A percentile compares a stretch with the other conserved stretches of the same genome.
Conservation (phyloP, 2,888 invertebrate species). For the Cheilosia pagana region DNA sequence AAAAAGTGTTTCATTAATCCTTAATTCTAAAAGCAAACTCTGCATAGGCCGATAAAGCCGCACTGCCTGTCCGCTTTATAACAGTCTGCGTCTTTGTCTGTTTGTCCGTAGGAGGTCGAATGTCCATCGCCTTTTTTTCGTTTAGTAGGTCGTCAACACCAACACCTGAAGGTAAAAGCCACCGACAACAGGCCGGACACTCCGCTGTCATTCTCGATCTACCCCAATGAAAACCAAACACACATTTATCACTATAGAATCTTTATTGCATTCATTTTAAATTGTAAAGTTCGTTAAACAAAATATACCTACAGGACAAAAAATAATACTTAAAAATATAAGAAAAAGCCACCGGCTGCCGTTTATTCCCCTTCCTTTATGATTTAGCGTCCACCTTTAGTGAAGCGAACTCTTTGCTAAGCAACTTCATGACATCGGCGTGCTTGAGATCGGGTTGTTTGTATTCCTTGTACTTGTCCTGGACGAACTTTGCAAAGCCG, state of each 20-base stretch:
- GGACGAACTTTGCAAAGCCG: constrained; percentile 83
- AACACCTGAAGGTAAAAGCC: no score
- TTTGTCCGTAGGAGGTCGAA: no score
- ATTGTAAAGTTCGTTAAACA: not conserved
- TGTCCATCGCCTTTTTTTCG: no score
- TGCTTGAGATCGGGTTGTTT: constrained; percentile 80
- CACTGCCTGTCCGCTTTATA: no score
- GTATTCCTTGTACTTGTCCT: constrained; percentile 81
- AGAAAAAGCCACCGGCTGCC: not conserved
- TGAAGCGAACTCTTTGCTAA: constrained; percentile 80
- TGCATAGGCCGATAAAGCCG: no score
- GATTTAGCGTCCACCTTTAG: constrained; percentile 76
- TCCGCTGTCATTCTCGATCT: not conserved
- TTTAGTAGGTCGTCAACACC: no score
- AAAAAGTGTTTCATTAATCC: no score
- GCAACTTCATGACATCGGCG: constrained; percentile 82
- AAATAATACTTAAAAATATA: constrained; percentile 19
- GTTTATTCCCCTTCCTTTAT: not conserved
- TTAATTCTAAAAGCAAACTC: no score
- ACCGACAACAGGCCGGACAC: no score
- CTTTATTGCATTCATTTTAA: no score
- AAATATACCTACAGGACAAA: constrained; percentile 2
- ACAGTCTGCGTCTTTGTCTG: no score
- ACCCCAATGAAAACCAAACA: not conserved
- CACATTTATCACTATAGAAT: no score